Base-by-base conservation (phyloP, 2,797 vertebrate genomes). In the Nyctalus aviator region DNA sequence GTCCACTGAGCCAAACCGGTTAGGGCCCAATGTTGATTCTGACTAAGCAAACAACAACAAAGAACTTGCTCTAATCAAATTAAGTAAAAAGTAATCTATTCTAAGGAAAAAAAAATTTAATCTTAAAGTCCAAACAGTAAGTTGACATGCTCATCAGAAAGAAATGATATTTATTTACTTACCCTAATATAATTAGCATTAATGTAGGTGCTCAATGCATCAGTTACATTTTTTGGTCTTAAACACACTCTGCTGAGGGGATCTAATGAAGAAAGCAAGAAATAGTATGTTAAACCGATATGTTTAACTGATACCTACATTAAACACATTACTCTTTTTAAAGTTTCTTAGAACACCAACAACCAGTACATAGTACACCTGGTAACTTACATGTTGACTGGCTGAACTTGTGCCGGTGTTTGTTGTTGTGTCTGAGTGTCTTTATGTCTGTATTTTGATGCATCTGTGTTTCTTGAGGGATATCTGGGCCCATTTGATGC, bases 181-280 rank as follows among this genome's bases (percentile, higher is more conserved):
- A 99, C 99, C 98, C 99, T 98, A 94, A 99, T 98, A 97, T 99
- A 99, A 98, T 99, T 99, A 89, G 99, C 99, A 93, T 99, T 99
- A 97, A 99, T 99, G 98, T 99, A 99, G 97, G 99, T 99, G 97
- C 99, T 99, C 97, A 99, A 98, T 57, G 98, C 98, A 98, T 99
- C 99, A 37, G 98, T 98, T 97, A 98, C 97, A 96, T 98, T 99
- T 98, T 98, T 99, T 92, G 98, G 98, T 98, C 98, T 99, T 97
- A 99, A 98, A 96, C 98, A 98, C 75, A 99, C 99, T 98, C 99
- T 99, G 98, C 99, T 99, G 96, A 99, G 98, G 96, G 99, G 99
- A 98, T 99, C 99, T 99, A 97, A 97, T 53, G 55, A 93, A 83
- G 94, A 96, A 96, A 96, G 97, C 10, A 97, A 97, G 88, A 97